Percentiles rank a stretch among this genome's conserved stretches.
Conservation (phyloP, 1,140 invertebrate genomes). For the Drepana arcuata region DNA sequence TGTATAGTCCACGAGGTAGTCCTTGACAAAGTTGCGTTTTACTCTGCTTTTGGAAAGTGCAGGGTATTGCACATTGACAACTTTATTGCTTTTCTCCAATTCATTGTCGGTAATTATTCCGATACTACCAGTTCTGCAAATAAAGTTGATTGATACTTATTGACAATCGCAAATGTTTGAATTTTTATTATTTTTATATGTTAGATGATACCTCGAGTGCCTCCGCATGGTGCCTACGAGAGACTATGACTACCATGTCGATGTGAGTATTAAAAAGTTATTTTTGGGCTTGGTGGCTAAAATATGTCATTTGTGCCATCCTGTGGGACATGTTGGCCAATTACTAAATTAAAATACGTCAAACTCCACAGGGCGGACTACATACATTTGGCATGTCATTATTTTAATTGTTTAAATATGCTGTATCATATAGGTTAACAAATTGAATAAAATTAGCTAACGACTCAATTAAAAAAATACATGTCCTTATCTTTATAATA, state of each 20-base stretch:
- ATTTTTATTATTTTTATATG: constrained; percentile 1
- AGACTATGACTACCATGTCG: too few species aligned
- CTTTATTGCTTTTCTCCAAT: constrained; percentile 3
- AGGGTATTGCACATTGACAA: constrained; percentile 1
- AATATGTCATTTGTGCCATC: constrained; percentile 23
- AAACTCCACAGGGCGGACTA: too few species aligned
- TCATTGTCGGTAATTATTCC: constrained; percentile 17
- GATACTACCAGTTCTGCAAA: constrained; percentile 24
- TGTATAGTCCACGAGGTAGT: constrained; percentile 47
- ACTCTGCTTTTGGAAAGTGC: background rate
- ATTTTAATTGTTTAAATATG: too few species aligned
- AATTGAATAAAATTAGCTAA: too few species aligned
- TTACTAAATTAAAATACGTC: constrained; percentile 45
- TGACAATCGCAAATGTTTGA: background rate
- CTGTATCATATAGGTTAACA: too few species aligned
- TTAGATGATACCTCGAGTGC: constrained; percentile 28
- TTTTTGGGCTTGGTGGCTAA: constrained; percentile 24
- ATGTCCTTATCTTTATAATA: too few species aligned
- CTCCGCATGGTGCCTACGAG: constrained; percentile 34
- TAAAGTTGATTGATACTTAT: constrained; percentile 1
- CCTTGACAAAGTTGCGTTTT: constrained; percentile 25
- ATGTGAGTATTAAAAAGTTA: constrained; percentile 2
- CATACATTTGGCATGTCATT: too few species aligned
- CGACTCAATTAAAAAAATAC: too few species aligned
- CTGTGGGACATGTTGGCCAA: constrained; percentile 29